Evolutionary conservation across 2,797 vertebrate genomes (phyloP), one percentile per base, ranked within the genome.

Genomic region (Chloroceryle amazona): DNA sequence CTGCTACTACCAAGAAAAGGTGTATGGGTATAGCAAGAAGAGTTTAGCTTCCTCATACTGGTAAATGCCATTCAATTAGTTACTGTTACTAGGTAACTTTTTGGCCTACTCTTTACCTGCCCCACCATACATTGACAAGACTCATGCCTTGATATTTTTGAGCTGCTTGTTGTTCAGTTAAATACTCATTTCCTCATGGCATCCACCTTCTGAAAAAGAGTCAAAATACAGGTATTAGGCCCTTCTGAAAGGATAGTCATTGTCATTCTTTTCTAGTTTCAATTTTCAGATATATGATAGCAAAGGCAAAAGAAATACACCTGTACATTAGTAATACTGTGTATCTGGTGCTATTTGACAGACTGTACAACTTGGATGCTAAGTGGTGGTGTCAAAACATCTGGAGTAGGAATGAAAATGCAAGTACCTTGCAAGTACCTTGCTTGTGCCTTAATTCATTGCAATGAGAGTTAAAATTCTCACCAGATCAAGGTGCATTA

Each of bases 401-500:
- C 39, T 70, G 31, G 35, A 42, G 31, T 71, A 54, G 22, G 46
- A 75, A 81, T 15, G 22, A 89, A 65, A 63, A 47, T 70, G 12
- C 33, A 42, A 47, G 39, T 46, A 46, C 44, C 44, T 46, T 41
- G 41, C 41, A 41, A 15, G 14, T 41, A 15, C 41, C 41, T 15
- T 41, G 41, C 41, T 41, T 41, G 41, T 63, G 37, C 33, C 31
- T 74, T 44, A 18, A 46, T 74, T 41, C n/a, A 65, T 14, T 85
- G 16, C 11, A 60, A 65, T 26, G 33, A 42, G 31, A 46, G n/a
- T 44, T 73, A 41, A 51, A 68, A 33, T 63, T 47, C 39, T 54
- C 39, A 20, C 20, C 0, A 2, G 17, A 49, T 21, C 54, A 76
- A 55, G n/a, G 16, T 52, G 9, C 2, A 0, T 29, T 61, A 25